These are phyloP conservation scores for Hypolimnas misippus DNA, from an alignment of 2,888 invertebrate genomes.

Conservation along the genomic window DNA sequence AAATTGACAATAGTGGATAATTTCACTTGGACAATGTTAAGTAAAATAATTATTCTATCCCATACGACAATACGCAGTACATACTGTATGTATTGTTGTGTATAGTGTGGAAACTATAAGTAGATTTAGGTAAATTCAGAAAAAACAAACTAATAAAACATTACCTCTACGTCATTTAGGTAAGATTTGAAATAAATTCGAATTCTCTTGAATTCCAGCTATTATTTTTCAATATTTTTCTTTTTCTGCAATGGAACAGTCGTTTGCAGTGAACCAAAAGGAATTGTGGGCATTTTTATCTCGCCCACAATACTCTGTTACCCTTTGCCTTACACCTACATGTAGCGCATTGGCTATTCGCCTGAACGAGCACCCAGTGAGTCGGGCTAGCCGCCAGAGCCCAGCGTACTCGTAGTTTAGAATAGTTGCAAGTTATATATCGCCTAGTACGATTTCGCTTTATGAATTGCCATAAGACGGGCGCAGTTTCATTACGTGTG, in stretches of 20 bases:
- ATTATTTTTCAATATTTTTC: constrained; percentile 26
- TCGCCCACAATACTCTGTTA: constrained; percentile 52
- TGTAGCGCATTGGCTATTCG: constrained; percentile 54
- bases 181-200: background rate
- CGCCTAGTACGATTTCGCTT: constrained; percentile 44
- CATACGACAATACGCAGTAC: too few relatives aligned
- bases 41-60: too few relatives aligned
- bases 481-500: constrained; percentile 43
- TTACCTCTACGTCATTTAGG: background rate
- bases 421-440: constrained; percentile 53
- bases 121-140: background rate
- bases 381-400: constrained; percentile 61
- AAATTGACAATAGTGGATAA: too few relatives aligned
- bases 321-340: constrained; percentile 62
- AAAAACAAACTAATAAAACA: background rate
- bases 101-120: too few relatives aligned
- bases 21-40: too few relatives aligned
- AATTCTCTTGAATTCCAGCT: background rate
- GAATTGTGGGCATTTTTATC: constrained; percentile 53
- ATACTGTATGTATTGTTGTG: too few relatives aligned
- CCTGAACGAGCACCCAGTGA: constrained; percentile 71
- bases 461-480: constrained; percentile 50
- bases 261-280: constrained; percentile 52
- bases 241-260: constrained; percentile 39
- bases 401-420: constrained; percentile 53